phyloP scores from a whole-genome alignment of 2,113 vertebrate genomes.

The Corvus hawaiiensis region DNA sequence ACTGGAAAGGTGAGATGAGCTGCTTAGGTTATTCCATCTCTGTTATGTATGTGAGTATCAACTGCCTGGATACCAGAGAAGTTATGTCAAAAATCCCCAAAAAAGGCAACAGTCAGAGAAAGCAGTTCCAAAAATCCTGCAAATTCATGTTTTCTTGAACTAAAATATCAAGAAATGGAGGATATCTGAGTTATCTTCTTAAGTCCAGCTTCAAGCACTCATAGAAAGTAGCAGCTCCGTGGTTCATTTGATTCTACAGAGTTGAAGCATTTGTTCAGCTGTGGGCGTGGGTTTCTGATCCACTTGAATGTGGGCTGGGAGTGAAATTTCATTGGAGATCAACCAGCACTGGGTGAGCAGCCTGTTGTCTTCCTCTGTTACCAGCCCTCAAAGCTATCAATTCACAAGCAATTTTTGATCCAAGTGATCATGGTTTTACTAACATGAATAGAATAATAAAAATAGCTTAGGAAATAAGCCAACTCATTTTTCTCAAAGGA shows the following conservation, averaged over 20 bases:
- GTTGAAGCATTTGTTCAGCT: background rate
- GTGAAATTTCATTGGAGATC: background rate
- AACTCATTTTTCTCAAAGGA: background rate
- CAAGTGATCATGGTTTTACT: background rate
- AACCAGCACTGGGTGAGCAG: background rate
- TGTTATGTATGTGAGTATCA: background rate
- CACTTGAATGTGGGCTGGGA: background rate
- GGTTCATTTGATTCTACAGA: background rate
- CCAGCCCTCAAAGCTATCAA: background rate
- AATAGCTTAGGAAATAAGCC: background rate
- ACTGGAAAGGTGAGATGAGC: background rate
- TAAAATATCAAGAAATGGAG: background rate
- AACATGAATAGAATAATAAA: background rate
- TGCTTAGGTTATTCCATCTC: background rate
- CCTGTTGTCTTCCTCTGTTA: background rate
- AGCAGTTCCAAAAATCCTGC: background rate
- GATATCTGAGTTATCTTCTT: background rate
- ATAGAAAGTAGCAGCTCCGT: background rate
- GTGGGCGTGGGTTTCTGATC: background rate
- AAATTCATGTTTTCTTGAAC: background rate
- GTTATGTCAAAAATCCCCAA: fast-evolving
- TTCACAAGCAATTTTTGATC: background rate
- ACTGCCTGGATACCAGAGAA: background rate
- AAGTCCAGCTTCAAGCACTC: background rate
- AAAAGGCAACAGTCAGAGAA: background rate